phyloP scores from a whole-genome alignment of 2,888 invertebrate species.

The Lumbricus terrestris region DNA sequence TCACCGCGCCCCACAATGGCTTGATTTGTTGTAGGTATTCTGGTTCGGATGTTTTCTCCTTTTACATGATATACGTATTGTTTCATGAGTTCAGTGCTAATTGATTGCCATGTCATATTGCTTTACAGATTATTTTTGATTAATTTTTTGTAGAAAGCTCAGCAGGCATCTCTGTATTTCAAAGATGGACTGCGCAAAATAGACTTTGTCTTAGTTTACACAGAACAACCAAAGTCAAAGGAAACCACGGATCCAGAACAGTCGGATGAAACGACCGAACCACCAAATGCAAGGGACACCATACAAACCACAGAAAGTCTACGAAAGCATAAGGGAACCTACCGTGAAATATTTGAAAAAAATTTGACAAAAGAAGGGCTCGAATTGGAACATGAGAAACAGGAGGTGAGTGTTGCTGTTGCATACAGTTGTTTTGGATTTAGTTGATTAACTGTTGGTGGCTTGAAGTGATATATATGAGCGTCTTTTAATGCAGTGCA shows the following conservation, averaged over 20 bases:
- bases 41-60: neutral
- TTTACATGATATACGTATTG: neutral
- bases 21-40: neutral
- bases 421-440: neutral
- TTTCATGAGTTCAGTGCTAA: neutral
- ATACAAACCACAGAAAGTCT: neutral
- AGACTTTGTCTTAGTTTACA: conserved; percentile 80
- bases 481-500: neutral
- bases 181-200: conserved; percentile 67
- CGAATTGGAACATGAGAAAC: conserved; percentile 44
- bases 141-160: conserved; percentile 27
- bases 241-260: neutral
- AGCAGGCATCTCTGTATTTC: conserved; percentile 43
- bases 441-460: neutral
- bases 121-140: neutral
- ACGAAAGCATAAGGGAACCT: conserved; percentile 19
- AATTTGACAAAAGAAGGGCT: conserved; percentile 47
- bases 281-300: too few relatives aligned
- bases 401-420: neutral
- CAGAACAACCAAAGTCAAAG: conserved; percentile 5
- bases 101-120: neutral
- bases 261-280: conserved; percentile 23
- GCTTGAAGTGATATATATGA: neutral
- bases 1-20: too few relatives aligned
- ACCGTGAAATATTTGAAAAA: conserved; percentile 50